Evolutionary conservation across 1,140 invertebrate species (phyloP).

Genomic region (Paralvinella palmiformis): DNA sequence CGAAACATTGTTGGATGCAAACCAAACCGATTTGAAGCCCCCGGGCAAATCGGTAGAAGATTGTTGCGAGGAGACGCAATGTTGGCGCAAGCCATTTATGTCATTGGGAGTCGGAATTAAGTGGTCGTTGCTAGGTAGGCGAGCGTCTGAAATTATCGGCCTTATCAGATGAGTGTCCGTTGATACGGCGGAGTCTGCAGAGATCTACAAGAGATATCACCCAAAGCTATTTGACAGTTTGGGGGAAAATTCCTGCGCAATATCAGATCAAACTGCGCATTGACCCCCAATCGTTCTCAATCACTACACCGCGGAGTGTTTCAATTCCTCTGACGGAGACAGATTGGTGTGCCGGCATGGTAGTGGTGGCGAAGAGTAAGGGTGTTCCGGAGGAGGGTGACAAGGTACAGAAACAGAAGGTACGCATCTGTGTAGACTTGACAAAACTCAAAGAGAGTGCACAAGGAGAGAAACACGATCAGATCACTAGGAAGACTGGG

Average conservation of each 20-base stretch:
- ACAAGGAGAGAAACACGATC: conserved; percentile 18
- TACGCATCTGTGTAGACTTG: conserved; percentile 28
- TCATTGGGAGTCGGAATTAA: too few relatives aligned
- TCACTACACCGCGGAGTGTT: conserved; percentile 2
- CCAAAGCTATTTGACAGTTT: not conserved
- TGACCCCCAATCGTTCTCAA: not conserved
- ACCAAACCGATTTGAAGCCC: too few relatives aligned
- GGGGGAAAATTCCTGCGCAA: not conserved
- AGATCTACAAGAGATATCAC: too few relatives aligned
- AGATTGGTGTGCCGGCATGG: conserved; percentile 23
- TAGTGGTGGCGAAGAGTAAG: conserved; percentile 21
- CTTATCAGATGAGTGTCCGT: not conserved
- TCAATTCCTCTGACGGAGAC: conserved; percentile 20
- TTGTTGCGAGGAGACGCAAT: too few relatives aligned
- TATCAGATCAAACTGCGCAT: not conserved
- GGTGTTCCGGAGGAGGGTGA: not conserved
- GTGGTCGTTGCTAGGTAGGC: not conserved
- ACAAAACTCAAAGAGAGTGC: conserved; percentile 25
- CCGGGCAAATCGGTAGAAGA: too few relatives aligned
- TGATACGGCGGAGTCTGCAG: not conserved
- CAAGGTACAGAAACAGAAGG: conserved; percentile 16
- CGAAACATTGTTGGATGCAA: too few relatives aligned
- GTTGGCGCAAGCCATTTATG: too few relatives aligned
- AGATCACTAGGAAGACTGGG: conserved; percentile 24
- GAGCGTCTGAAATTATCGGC: not conserved